A percentile compares a stretch with the other conserved stretches of the same genome.
Conservation (phyloP, 1,140 invertebrate species). For the Drosophila mojavensis region DNA sequence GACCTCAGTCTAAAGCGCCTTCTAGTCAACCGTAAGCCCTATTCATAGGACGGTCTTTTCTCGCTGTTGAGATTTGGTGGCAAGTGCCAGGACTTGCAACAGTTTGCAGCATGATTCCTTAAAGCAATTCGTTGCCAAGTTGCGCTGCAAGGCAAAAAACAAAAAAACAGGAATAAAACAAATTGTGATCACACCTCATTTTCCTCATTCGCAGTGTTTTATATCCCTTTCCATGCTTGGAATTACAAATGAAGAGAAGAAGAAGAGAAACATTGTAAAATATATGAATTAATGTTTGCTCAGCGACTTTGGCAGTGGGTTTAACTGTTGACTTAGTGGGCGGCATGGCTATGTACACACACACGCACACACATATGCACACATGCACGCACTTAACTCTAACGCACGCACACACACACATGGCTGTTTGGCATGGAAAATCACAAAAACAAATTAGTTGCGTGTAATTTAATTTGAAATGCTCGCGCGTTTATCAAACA, state of each 20-base stretch:
- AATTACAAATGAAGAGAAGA: slow-evolving; percentile 34
- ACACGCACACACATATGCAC: slow-evolving; percentile 14
- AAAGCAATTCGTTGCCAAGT: neutral
- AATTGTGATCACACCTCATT: slow-evolving; percentile 7
- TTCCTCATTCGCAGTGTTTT: neutral
- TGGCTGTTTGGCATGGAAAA: slow-evolving; percentile 40
- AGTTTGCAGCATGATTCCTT: slow-evolving; percentile 18
- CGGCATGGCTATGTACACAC: slow-evolving; percentile 36
- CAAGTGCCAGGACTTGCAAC: neutral
- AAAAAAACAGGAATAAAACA: neutral
- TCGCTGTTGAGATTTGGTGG: no score
- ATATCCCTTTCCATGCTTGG: slow-evolving; percentile 11
- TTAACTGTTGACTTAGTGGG: slow-evolving; percentile 45
- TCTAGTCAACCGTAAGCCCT: neutral
- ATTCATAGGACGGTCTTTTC: no score
- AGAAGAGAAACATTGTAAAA: neutral
- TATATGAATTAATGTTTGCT: slow-evolving; percentile 33
- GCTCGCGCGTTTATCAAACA: slow-evolving; percentile 77
- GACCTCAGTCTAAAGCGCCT: neutral
- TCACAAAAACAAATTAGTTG: slow-evolving; percentile 80
- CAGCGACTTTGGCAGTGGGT: slow-evolving; percentile 37
- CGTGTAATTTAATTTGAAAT: slow-evolving; percentile 81
- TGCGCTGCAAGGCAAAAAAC: no score
- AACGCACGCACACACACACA: slow-evolving; percentile 1
- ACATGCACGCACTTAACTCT: slow-evolving; percentile 6